A percentile compares a stretch with the other conserved stretches of the same genome.
Conservation (phyloP, 1,140 invertebrate species). For the Aplysia californica region DNA sequence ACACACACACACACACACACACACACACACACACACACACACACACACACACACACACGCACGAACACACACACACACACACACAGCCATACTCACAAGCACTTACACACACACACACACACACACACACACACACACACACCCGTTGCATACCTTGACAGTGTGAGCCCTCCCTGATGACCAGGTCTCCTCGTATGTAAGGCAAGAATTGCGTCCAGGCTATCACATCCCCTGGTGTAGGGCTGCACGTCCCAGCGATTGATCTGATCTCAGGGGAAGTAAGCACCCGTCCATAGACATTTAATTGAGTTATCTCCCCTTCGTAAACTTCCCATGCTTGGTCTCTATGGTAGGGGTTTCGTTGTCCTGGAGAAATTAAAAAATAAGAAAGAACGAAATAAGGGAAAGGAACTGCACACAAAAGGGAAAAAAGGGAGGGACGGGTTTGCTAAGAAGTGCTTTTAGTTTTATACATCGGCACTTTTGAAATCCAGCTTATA, state of each 20-base stretch:
- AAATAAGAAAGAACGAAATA: background rate
- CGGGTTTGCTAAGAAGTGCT: too few species aligned
- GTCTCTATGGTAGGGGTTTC: slow-evolving; percentile 5
- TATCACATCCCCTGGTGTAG: slow-evolving; percentile 29
- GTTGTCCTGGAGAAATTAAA: slow-evolving; percentile 19
- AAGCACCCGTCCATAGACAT: slow-evolving; percentile 25
- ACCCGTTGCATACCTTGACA: slow-evolving; percentile 7
- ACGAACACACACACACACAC: too few species aligned
- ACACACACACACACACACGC: too few species aligned
- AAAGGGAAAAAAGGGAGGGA: too few species aligned
- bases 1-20: too few species aligned
- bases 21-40: too few species aligned
- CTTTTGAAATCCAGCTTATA: too few species aligned
- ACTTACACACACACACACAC: too few species aligned
- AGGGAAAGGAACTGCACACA: too few species aligned
- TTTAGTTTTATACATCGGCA: too few species aligned
- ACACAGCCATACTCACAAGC: too few species aligned
- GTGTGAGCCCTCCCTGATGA: background rate
- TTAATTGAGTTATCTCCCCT: slow-evolving; percentile 33
- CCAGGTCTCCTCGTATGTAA: slow-evolving; percentile 8
- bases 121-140: too few species aligned
- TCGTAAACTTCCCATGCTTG: background rate
- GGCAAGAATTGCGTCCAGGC: slow-evolving; percentile 27
- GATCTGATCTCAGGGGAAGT: background rate
- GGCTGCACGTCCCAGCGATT: slow-evolving; percentile 26